Base-by-base conservation (phyloP, 2,113 vertebrate genomes). In the Gobiocypris rarus region DNA sequence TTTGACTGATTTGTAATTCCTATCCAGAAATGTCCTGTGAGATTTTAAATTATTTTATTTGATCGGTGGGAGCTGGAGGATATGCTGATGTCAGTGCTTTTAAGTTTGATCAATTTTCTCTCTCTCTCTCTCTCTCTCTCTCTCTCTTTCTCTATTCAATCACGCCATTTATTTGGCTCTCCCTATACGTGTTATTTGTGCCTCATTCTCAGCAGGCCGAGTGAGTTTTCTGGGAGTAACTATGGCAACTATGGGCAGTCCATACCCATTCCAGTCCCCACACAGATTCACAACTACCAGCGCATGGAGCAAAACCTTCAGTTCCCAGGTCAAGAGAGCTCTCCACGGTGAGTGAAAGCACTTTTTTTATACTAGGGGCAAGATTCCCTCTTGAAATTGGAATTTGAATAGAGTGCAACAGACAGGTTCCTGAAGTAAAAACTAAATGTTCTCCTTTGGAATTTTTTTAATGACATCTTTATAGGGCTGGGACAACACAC, bases 301-400 rank as follows among this genome's bases (percentile, higher is more conserved):
- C 96, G 97, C 74, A 95, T 99, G 1, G 97, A 99, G 90, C 97
- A 97, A 93, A 97, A 98, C 87, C 94, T 99, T 54, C 95, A 96
- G 84, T 95, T 95, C 0, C 94, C 95, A 28, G 92, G 92, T 41
- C 96, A 93, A 0, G 94, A 91, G 65, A 48, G 90, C 83, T 93
- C 93, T 0, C 95, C 95, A 7, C 90, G 95, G 97, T 99, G 26
- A 91, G 93, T 86, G 45, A 50, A 61, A 52, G 26, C 84, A 43
- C 56, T 5, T 74, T 13, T n/a, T n/a, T 65, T 54, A 65, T 6
- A 4, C 78, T 26, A 67, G 26, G 3, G n/a, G 19, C 26, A 14
- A 26, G 9, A 14, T 50, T 48, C 13, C 13, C 48, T 14, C 24
- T 52, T 50, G 71, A 52, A 48, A 52, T 50, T 11, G 0, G 9